These are phyloP conservation scores for Physocephala rufipes DNA, from an alignment of 2,888 invertebrate species.

Conservation along the genomic window DNA sequence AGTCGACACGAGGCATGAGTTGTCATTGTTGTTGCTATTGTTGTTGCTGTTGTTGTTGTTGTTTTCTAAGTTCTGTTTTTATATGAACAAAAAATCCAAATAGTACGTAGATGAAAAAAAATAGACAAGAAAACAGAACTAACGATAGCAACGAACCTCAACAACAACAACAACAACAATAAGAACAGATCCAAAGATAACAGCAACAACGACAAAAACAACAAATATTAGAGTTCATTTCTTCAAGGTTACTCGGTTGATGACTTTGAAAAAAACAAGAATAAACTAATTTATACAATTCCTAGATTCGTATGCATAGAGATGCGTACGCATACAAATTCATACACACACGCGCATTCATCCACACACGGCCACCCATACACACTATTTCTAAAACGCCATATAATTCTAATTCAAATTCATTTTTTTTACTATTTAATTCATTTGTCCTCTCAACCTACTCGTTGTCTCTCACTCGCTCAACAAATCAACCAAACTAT, in stretches of 20 bases:
- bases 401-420: no score
- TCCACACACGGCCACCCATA: neutral
- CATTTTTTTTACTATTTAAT: no score
- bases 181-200: conserved; percentile 35
- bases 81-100: conserved; percentile 35
- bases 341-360: conserved; percentile 2
- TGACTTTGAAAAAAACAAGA: conserved; percentile 59
- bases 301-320: no score
- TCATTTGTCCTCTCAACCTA: no score
- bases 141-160: conserved; percentile 6
- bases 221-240: conserved; percentile 32
- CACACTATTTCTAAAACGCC: no score
- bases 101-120: conserved; percentile 40
- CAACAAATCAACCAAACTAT: no score
- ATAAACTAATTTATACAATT: no score
- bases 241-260: conserved; percentile 64
- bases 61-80: conserved; percentile 39
- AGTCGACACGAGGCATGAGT: neutral
- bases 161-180: conserved; percentile 16
- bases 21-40: neutral
- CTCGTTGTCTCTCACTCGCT: no score
- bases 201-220: conserved; percentile 44
- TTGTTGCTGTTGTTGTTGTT: conserved; percentile 6
- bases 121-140: conserved; percentile 40
- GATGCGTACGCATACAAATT: conserved; percentile 44